Evolutionary conservation across 2,888 invertebrate species (phyloP).

Genomic region (Anthrax anthrax): DNA sequence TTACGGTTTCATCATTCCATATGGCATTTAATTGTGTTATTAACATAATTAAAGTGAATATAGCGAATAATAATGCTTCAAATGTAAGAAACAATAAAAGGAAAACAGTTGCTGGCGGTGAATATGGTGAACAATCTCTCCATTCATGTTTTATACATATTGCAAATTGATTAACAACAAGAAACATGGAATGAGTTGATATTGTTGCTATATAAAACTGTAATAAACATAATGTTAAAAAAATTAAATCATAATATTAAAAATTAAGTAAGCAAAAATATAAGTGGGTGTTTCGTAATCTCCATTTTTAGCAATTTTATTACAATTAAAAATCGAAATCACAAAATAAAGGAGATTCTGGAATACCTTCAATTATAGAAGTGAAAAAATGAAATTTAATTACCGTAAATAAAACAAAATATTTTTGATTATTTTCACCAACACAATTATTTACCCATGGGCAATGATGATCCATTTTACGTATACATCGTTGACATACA

Average conservation of each 20-base stretch:
- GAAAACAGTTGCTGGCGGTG: slow-evolving; percentile 91
- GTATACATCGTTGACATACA: slow-evolving; percentile 70
- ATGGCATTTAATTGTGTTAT: slow-evolving; percentile 93
- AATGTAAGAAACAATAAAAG: slow-evolving; percentile 81
- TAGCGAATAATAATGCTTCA: slow-evolving; percentile 89
- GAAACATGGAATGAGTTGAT: slow-evolving; percentile 82
- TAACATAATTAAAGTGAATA: slow-evolving; percentile 96
- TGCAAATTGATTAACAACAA: slow-evolving; percentile 87
- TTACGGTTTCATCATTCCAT: slow-evolving; percentile 94
- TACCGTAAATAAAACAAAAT: slow-evolving; percentile 95
- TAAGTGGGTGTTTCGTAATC: no score
- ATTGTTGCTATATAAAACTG: slow-evolving; percentile 97
- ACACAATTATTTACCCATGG: slow-evolving; percentile 99
- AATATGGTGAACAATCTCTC: slow-evolving; percentile 85
- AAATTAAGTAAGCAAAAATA: no score
- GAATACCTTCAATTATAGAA: no score
- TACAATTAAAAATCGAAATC: no score
- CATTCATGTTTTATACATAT: slow-evolving; percentile 87
- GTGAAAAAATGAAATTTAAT: slow-evolving; percentile 31
- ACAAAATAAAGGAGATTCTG: no score
- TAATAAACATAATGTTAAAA: slow-evolving; percentile 15
- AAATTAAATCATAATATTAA: no score
- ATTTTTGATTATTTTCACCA: slow-evolving; percentile 98
- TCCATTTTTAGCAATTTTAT: no score
- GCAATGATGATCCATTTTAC: slow-evolving; percentile 52